Conservation (phyloP, 1,140 invertebrate species). For the Macrobrachium rosenbergii region DNA sequence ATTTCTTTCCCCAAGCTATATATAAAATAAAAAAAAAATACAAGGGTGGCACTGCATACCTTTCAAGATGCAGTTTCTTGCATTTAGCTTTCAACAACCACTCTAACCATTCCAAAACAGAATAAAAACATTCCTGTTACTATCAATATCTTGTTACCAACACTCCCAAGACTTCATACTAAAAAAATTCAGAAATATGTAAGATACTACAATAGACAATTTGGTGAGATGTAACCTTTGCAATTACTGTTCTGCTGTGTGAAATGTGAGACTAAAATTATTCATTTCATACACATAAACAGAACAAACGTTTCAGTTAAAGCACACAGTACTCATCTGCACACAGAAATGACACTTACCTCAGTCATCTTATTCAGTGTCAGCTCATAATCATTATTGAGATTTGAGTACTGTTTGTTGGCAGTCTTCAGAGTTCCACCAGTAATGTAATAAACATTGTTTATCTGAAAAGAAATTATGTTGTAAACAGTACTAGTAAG, state of each 20-base stretch:
- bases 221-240: too few species aligned
- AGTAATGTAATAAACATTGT: conserved; percentile 91
- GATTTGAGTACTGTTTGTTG: conserved; percentile 87
- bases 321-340: not conserved
- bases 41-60: not conserved
- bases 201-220: not conserved
- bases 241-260: too few species aligned
- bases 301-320: not conserved
- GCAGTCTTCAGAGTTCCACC: conserved; percentile 87
- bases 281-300: not conserved
- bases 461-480: conserved; percentile 74
- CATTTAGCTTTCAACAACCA: not conserved
- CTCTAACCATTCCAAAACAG: not conserved
- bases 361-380: conserved; percentile 86
- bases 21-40: conserved; percentile 27
- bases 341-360: conserved; percentile 72
- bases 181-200: too few species aligned
- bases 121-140: too few species aligned
- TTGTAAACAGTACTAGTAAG: conserved; percentile 57
- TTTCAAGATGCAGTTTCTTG: not conserved
- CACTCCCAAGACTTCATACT: too few species aligned
- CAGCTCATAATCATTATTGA: conserved; percentile 98
- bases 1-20: not conserved
- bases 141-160: too few species aligned
- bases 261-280: not conserved